Conservation (phyloP, 1,140 invertebrate genomes). For the Aphis gossypii region DNA sequence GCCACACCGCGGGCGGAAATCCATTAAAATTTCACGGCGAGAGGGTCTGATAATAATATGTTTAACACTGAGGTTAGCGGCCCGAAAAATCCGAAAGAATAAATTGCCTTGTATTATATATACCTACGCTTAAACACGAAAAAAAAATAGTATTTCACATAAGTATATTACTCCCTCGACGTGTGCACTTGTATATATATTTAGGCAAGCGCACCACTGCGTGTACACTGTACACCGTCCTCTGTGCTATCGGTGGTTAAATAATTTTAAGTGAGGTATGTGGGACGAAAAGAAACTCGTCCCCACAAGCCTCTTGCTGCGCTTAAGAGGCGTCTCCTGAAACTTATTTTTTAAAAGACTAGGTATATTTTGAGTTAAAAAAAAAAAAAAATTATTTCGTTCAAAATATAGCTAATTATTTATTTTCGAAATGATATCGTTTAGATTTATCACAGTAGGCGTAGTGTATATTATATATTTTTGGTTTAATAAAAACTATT, state of each 20-base stretch:
- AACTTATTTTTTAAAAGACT: background rate
- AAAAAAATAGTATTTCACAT: background rate
- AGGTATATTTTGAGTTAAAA: background rate
- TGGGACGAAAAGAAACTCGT: background rate
- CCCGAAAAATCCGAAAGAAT: background rate
- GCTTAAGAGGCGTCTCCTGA: background rate
- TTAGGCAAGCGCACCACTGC: background rate
- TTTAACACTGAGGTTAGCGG: constrained; percentile 2
- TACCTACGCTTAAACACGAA: background rate
- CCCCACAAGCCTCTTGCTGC: too few species aligned
- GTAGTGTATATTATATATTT: too few species aligned
- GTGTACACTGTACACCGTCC: background rate
- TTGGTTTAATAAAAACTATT: too few species aligned
- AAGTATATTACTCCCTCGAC: background rate
- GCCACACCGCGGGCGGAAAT: background rate
- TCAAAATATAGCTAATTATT: too few species aligned
- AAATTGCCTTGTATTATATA: constrained; percentile 13
- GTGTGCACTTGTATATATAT: background rate
- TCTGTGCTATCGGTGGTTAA: background rate
- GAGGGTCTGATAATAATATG: background rate
- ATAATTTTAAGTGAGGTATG: background rate
- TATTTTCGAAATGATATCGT: too few species aligned
- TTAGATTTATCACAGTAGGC: too few species aligned
- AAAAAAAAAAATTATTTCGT: background rate
- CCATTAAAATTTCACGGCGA: constrained; percentile 1